phyloP scores from a whole-genome alignment of 2,888 invertebrate species.

The Eucriotettix oculatus region DNA sequence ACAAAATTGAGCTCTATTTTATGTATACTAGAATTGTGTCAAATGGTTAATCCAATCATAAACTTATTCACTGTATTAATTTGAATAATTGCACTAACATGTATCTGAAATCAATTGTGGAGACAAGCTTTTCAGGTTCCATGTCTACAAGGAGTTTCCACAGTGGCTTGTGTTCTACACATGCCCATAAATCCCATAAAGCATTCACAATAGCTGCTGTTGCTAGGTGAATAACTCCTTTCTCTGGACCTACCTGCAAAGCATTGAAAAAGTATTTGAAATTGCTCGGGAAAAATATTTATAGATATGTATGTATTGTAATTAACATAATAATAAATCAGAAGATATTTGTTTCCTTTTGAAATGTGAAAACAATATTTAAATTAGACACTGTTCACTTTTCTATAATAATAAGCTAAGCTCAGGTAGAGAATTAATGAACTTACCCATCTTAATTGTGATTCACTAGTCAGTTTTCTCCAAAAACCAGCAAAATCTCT shows the following conservation, averaged over 20 bases:
- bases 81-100: constrained; percentile 25
- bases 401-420: background rate
- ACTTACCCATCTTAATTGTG: constrained; percentile 79
- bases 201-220: constrained; percentile 79
- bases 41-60: background rate
- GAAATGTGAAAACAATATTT: background rate
- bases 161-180: constrained; percentile 64
- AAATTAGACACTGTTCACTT: background rate
- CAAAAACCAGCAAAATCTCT: constrained; percentile 63
- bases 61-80: no score
- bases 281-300: no score
- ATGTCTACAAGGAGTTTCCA: constrained; percentile 75
- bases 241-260: constrained; percentile 69
- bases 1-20: background rate
- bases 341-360: no score
- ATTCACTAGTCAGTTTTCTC: constrained; percentile 67
- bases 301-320: no score
- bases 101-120: constrained; percentile 71
- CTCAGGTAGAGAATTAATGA: background rate
- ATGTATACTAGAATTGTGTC: background rate
- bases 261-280: no score
- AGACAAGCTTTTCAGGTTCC: constrained; percentile 69
- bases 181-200: constrained; percentile 84
- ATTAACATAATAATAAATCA: no score
- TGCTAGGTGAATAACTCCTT: constrained; percentile 77